A percentile compares a stretch with the other conserved stretches of the same genome.
phyloP scores from a whole-genome alignment of 2,888 invertebrate species.

The Cephus runcator region DNA sequence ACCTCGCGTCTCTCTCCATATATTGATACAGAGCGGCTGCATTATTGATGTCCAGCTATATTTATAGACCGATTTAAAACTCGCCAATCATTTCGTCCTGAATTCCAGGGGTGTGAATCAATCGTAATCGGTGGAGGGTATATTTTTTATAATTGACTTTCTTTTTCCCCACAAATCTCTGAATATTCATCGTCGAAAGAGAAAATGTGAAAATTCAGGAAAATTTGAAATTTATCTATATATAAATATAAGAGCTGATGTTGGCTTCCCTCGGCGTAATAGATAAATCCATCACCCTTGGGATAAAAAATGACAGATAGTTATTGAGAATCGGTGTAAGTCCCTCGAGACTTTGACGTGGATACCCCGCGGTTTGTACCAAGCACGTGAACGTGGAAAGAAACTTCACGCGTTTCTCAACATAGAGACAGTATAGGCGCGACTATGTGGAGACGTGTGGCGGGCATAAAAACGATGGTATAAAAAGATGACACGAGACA shows the following conservation, averaged over 20 bases:
- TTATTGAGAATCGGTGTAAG: neutral
- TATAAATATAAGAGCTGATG: neutral
- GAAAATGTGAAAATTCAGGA: neutral
- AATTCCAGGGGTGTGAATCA: neutral
- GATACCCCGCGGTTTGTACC: neutral
- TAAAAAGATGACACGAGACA: neutral
- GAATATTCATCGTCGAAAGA: neutral
- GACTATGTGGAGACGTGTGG: neutral
- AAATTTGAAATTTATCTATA: neutral
- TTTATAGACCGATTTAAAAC: conserved; percentile 39
- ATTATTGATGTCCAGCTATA: conserved; percentile 41
- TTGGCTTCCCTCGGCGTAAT: neutral
- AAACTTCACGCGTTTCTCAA: neutral
- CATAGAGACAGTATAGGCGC: neutral
- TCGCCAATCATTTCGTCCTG: conserved; percentile 35
- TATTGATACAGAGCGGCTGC: conserved; percentile 37
- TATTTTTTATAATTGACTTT: neutral
- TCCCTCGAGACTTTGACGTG: neutral
- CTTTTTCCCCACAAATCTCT: neutral
- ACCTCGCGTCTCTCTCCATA: conserved; percentile 31
- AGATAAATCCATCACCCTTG: neutral
- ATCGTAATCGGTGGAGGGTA: neutral
- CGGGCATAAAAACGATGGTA: neutral
- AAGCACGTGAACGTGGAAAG: neutral
- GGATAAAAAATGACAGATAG: neutral